These are phyloP conservation scores for Luidia sarsii DNA, from an alignment of 53 echinoderm and acorn worm species.

Conservation along the genomic window DNA sequence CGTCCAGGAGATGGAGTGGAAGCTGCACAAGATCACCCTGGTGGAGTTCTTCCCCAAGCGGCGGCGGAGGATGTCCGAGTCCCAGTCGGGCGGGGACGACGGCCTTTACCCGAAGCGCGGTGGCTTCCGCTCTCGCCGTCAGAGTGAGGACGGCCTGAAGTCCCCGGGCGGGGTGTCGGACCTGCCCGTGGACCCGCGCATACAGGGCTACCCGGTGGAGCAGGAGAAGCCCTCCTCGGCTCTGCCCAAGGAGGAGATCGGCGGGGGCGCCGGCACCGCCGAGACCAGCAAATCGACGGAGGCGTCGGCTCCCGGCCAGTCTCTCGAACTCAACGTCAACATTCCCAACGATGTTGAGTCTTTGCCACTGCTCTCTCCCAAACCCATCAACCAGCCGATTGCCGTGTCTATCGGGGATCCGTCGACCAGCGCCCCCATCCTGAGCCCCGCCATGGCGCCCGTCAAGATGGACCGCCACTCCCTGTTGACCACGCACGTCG, in stretches of 20 bases:
- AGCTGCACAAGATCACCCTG: slow-evolving; percentile 72
- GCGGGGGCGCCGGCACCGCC: neutral
- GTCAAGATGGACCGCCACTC: slow-evolving; percentile 56
- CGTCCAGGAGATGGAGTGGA: slow-evolving; percentile 84
- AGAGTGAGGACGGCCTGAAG: slow-evolving; percentile 69
- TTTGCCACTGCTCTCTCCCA: slow-evolving; percentile 85
- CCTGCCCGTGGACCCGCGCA: slow-evolving; percentile 36
- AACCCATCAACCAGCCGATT: slow-evolving; percentile 66
- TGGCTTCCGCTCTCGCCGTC: slow-evolving; percentile 55
- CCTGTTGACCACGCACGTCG: slow-evolving; percentile 31
- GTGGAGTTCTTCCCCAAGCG: slow-evolving; percentile 68
- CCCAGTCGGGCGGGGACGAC: slow-evolving; percentile 32
- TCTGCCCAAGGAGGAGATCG: slow-evolving; percentile 34
- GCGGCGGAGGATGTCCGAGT: slow-evolving; percentile 52
- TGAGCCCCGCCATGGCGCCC: slow-evolving; percentile 88
- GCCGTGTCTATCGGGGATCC: slow-evolving; percentile 74
- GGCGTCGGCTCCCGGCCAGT: slow-evolving; percentile 10
- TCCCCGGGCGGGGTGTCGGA: slow-evolving; percentile 19
- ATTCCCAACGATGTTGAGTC: slow-evolving; percentile 64
- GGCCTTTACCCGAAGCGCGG: slow-evolving; percentile 46
- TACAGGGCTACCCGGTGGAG: slow-evolving; percentile 42
- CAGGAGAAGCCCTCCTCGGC: slow-evolving; percentile 20
- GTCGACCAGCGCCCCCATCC: slow-evolving; percentile 72
- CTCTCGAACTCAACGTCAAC: slow-evolving; percentile 43
- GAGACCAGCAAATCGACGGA: slow-evolving; percentile 13